These are phyloP conservation scores for Plebejus anna DNA, from an alignment of 2,888 invertebrate species.

Conservation along the genomic window DNA sequence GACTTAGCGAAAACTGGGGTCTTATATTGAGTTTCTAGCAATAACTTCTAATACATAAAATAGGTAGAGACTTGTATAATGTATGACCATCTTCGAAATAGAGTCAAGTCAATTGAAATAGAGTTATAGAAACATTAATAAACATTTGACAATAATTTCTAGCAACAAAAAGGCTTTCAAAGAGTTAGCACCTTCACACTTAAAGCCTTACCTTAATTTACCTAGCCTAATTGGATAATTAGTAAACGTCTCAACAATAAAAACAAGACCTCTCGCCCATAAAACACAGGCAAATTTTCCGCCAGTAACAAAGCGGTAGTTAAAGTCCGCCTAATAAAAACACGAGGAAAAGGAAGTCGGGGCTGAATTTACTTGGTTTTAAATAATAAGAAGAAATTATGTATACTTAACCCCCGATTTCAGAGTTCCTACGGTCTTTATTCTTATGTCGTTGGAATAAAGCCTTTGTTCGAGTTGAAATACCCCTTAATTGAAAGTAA, in stretches of 20 bases:
- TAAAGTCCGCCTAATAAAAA: constrained; percentile 5
- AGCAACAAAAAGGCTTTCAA: no score
- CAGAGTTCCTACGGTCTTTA: neutral
- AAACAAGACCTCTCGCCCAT: neutral
- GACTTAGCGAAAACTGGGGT: neutral
- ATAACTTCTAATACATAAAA: neutral
- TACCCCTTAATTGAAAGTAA: neutral
- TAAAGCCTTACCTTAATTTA: neutral
- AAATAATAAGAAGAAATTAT: constrained; percentile 6
- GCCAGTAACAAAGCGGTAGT: neutral
- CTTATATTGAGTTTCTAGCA: no score
- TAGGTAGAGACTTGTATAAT: neutral
- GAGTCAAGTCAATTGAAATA: no score
- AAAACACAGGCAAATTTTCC: constrained; percentile 19
- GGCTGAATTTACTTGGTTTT: neutral
- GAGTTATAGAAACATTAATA: no score
- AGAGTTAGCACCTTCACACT: no score
- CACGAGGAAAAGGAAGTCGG: neutral
- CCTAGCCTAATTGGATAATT: neutral
- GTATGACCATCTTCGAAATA: neutral
- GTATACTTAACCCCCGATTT: neutral
- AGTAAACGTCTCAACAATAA: neutral
- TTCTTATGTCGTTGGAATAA: neutral
- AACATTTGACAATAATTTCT: no score
- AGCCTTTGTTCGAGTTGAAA: neutral